phyloP scores from a whole-genome alignment of 2,113 vertebrate species.

The Thunnus thynnus region DNA sequence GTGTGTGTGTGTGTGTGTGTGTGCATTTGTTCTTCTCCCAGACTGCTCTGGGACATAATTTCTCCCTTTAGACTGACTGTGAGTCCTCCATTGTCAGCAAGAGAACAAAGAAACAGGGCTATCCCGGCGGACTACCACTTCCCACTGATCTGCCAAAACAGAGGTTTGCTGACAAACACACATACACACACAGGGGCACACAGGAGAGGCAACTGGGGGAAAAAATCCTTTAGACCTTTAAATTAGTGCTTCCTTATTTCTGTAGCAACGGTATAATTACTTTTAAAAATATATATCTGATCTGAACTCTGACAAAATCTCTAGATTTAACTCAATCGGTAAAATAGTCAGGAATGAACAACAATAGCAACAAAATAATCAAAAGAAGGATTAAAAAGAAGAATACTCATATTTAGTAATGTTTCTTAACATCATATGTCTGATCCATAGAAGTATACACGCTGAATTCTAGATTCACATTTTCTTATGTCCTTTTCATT shows the following conservation, averaged over 20 bases:
- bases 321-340: too few species aligned
- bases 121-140: constrained; percentile 70
- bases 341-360: too few species aligned
- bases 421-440: too few species aligned
- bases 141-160: constrained; percentile 78
- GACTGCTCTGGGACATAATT: constrained; percentile 79
- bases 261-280: constrained; percentile 17
- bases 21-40: constrained; percentile 66
- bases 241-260: constrained; percentile 22
- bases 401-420: too few species aligned
- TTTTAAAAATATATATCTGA: neutral
- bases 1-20: constrained; percentile 49
- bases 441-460: too few species aligned
- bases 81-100: constrained; percentile 79
- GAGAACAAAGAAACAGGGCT: constrained; percentile 80
- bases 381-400: too few species aligned
- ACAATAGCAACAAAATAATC: too few species aligned
- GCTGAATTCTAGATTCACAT: constrained; percentile 9
- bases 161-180: constrained; percentile 56
- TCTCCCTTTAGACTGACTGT: constrained; percentile 75
- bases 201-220: constrained; percentile 35
- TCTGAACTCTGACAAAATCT: neutral
- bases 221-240: constrained; percentile 26
- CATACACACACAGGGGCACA: constrained; percentile 35
- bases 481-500: constrained; percentile 4